Percentiles rank a stretch among this genome's conserved stretches.
These are phyloP conservation scores for Microtus ochrogaster DNA, from an alignment of 2,113 vertebrate genomes.

Conservation along the genomic window DNA sequence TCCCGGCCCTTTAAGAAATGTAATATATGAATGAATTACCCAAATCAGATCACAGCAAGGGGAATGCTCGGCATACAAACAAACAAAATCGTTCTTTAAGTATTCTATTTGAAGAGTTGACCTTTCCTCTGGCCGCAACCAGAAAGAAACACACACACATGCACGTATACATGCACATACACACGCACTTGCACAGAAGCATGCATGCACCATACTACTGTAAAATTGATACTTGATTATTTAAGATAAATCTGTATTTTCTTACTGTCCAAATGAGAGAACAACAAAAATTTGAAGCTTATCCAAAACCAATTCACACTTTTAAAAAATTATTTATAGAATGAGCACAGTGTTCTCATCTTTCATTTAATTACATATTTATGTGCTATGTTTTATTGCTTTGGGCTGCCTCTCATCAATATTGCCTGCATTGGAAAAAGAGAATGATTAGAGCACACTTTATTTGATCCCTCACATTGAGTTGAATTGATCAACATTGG, in stretches of 20 bases:
- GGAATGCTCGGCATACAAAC: background rate
- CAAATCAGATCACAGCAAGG: background rate
- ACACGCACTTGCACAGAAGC: background rate
- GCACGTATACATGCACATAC: background rate
- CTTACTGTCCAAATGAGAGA: background rate
- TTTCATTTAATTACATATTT: background rate
- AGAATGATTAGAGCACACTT: background rate
- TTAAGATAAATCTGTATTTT: constrained; percentile 15
- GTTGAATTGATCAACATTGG: background rate
- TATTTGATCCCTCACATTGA: background rate
- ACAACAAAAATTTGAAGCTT: background rate
- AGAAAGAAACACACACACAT: background rate
- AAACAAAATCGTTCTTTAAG: constrained; percentile 35
- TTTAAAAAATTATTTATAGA: background rate
- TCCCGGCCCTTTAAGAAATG: background rate
- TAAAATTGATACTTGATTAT: background rate
- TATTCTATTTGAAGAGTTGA: background rate
- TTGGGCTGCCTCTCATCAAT: background rate
- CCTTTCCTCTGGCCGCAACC: background rate
- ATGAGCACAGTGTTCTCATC: background rate
- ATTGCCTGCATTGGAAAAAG: background rate
- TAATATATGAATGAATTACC: constrained; percentile 13
- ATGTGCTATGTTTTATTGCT: background rate
- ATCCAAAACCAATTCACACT: background rate
- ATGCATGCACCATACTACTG: background rate